phyloP scores from a whole-genome alignment of 2,113 vertebrate species.

The Sinocyclocheilus anshuiensis region DNA sequence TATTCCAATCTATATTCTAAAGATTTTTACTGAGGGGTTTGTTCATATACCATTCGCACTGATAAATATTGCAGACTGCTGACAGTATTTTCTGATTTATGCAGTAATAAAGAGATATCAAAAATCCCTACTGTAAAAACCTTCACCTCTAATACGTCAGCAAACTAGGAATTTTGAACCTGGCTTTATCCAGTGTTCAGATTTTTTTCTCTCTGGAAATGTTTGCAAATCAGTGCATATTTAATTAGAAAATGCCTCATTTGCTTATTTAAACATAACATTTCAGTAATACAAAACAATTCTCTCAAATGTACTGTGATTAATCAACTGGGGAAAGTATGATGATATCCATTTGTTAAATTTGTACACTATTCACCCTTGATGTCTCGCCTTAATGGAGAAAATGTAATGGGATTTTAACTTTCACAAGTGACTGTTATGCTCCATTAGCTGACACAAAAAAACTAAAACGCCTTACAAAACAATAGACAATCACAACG shows the following conservation, averaged over 20 bases:
- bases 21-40: background rate
- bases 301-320: background rate
- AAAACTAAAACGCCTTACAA: background rate
- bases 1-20: background rate
- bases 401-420: background rate
- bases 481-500: background rate
- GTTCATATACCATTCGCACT: background rate
- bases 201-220: background rate
- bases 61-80: no score
- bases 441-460: slow-evolving; percentile 1
- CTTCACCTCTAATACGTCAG: background rate
- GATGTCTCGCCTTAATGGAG: background rate
- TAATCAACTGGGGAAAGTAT: no score
- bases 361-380: background rate
- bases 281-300: background rate
- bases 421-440: background rate
- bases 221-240: background rate
- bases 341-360: background rate
- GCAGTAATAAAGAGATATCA: background rate
- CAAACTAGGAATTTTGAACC: background rate
- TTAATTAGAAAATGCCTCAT: background rate
- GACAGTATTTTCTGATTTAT: background rate
- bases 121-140: background rate
- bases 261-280: background rate
- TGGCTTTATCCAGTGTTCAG: background rate